Percentiles rank a stretch among this genome's conserved stretches.
Conservation (phyloP, 2,888 invertebrate species). For the Congeria kusceri region DNA sequence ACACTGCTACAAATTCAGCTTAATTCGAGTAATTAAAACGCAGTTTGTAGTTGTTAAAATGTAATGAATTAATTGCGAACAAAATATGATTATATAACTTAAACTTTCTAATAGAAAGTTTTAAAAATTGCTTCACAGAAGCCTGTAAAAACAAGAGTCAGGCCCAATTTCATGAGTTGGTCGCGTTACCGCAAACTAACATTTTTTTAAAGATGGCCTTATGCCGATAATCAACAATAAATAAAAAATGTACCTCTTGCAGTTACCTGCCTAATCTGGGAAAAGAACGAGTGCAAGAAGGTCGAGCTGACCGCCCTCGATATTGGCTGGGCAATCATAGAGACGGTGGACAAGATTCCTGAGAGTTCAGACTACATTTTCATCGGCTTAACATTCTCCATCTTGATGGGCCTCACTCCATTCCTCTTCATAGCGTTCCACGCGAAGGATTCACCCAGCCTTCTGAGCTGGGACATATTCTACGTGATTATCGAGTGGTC, state of each 20-base stretch:
- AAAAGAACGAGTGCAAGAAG: conserved; percentile 94
- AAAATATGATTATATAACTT: too few relatives aligned
- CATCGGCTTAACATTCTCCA: conserved; percentile 85
- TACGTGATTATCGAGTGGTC: conserved; percentile 42
- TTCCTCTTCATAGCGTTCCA: conserved; percentile 79
- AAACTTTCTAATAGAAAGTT: too few relatives aligned
- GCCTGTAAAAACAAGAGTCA: too few relatives aligned
- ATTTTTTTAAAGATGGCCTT: too few relatives aligned
- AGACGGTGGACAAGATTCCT: conserved; percentile 93
- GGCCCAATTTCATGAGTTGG: too few relatives aligned
- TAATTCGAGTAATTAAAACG: too few relatives aligned
- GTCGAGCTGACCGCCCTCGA: conserved; percentile 97
- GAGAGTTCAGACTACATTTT: conserved; percentile 93
- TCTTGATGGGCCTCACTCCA: conserved; percentile 79
- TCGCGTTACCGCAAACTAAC: too few relatives aligned
- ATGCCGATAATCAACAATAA: too few relatives aligned
- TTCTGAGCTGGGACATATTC: conserved; percentile 60
- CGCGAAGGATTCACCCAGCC: conserved; percentile 67
- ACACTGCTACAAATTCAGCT: too few relatives aligned
- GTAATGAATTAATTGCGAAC: too few relatives aligned
- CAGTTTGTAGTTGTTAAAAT: too few relatives aligned
- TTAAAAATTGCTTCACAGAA: too few relatives aligned
- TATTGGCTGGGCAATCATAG: conserved; percentile 97
- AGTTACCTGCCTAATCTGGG: conserved; percentile 99
- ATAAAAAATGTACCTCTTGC: conserved; percentile 50